Percentiles rank a stretch among this genome's conserved stretches.
These are phyloP conservation scores for Limnephilus rhombicus DNA, from an alignment of 2,888 invertebrate species.

Conservation along the genomic window DNA sequence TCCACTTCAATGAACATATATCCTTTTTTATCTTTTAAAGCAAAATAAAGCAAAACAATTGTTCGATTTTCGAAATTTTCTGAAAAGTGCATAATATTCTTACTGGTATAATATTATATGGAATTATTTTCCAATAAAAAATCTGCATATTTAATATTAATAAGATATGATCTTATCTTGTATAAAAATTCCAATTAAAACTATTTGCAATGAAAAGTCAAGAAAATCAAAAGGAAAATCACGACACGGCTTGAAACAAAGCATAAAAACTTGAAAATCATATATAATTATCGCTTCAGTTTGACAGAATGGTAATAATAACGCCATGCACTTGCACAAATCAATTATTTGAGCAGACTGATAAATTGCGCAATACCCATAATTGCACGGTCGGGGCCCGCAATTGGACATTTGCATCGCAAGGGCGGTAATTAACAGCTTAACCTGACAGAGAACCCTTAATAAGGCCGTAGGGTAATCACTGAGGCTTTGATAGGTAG, in stretches of 20 bases:
- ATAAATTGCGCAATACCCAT: background rate
- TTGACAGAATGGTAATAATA: background rate
- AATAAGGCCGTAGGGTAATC: background rate
- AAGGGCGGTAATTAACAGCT: constrained; percentile 13
- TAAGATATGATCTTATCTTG: background rate
- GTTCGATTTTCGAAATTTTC: no score
- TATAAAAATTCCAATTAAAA: background rate
- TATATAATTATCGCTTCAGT: background rate
- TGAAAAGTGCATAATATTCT: no score
- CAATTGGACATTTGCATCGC: constrained; percentile 17
- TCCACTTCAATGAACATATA: no score
- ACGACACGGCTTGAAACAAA: background rate
- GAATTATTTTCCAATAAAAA: no score
- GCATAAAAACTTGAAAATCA: background rate
- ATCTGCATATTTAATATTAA: no score
- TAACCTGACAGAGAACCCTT: constrained; percentile 2
- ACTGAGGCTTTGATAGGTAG: background rate
- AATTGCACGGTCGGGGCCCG: background rate
- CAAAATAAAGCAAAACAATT: no score
- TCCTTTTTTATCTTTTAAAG: no score
- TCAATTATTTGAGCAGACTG: background rate
- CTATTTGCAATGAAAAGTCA: background rate
- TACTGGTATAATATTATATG: no score
- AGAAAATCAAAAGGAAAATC: background rate
- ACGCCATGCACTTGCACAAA: background rate